A percentile compares a stretch with the other conserved stretches of the same genome.
Conservation (phyloP, 2,113 vertebrate genomes). For the Osmerus eperlanus region DNA sequence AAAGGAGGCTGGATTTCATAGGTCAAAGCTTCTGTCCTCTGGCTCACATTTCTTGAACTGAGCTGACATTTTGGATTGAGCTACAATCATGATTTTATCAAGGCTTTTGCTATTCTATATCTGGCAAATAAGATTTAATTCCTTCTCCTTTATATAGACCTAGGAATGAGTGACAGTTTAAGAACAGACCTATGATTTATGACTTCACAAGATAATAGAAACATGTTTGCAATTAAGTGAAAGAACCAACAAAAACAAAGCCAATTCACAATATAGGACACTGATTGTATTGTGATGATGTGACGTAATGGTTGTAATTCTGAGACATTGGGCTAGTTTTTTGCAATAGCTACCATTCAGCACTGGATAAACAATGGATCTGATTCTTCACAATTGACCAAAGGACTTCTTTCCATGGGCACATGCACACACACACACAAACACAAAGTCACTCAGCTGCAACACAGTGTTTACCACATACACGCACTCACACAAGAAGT, state of each 20-base stretch:
- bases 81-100: background rate
- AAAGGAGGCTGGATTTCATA: no score
- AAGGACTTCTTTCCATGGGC: background rate
- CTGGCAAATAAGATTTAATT: background rate
- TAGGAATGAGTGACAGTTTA: background rate
- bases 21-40: no score
- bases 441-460: constrained; percentile 16
- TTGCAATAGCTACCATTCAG: constrained; percentile 36
- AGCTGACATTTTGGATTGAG: background rate
- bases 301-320: constrained; percentile 47
- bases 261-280: constrained; percentile 37
- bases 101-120: background rate
- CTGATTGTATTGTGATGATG: constrained; percentile 47
- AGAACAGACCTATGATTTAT: background rate
- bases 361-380: constrained; percentile 36
- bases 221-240: constrained; percentile 21
- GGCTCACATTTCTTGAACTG: background rate
- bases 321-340: constrained; percentile 37
- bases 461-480: background rate
- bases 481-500: background rate
- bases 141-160: background rate
- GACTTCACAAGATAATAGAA: constrained; percentile 23
- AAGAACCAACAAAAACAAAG: constrained; percentile 13
- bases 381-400: constrained; percentile 24
- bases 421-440: background rate